Percentiles rank a stretch among this genome's conserved stretches.
Evolutionary conservation across 2,113 vertebrate species (phyloP).

Genomic region (Columba janthina): DNA sequence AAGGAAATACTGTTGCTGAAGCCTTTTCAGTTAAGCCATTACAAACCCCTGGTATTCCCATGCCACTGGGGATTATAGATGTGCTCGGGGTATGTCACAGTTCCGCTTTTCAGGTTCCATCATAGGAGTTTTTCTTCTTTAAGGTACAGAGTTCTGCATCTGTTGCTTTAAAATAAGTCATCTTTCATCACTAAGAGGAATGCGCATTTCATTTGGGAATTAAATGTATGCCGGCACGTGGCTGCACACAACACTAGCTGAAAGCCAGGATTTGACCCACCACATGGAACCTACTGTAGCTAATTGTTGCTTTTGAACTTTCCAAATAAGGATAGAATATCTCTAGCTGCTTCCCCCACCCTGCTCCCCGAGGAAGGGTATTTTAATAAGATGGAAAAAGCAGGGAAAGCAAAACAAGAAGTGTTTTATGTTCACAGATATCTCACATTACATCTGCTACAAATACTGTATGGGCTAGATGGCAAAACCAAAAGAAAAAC

Average conservation of each 20-base stretch:
- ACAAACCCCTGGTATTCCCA: background rate
- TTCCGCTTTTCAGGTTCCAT: background rate
- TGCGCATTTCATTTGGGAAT: background rate
- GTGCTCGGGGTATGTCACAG: background rate
- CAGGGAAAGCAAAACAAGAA: conserved; percentile 44
- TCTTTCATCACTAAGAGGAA: background rate
- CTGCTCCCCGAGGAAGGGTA: background rate
- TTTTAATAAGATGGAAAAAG: conserved; percentile 64
- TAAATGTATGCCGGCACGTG: background rate
- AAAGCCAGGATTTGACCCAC: conserved; percentile 9
- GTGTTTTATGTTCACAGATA: conserved; percentile 55
- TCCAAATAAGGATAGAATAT: background rate
- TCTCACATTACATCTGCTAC: conserved; percentile 54
- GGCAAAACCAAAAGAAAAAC: conserved; percentile 59
- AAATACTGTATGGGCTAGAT: conserved; percentile 22
- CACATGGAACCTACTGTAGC: background rate
- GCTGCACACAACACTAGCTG: background rate
- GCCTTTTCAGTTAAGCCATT: background rate
- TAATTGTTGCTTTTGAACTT: conserved; percentile 14
- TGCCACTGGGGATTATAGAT: background rate
- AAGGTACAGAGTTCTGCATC: background rate
- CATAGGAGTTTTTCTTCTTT: background rate
- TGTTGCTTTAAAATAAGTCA: background rate
- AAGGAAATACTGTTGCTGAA: background rate
- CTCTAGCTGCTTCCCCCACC: background rate